Evolutionary conservation across 2,888 invertebrate genomes (phyloP).

Genomic region (Serripes groenlandicus): DNA sequence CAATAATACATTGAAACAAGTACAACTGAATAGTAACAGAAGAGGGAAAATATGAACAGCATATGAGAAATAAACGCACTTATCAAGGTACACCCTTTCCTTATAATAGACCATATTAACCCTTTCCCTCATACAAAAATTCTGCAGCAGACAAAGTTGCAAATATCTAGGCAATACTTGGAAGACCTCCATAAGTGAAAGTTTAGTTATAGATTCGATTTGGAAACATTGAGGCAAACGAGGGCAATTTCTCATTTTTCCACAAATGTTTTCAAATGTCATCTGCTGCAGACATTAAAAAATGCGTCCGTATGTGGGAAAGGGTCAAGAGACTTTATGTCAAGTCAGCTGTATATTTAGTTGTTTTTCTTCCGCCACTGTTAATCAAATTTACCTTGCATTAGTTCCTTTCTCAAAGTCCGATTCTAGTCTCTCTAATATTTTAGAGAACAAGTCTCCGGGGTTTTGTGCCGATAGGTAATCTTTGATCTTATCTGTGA

Average conservation of each 20-base stretch:
- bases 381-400: constrained; percentile 51
- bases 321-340: not conserved
- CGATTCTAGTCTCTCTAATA: constrained; percentile 75
- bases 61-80: too few species aligned
- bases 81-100: too few species aligned
- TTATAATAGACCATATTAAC: too few species aligned
- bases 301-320: not conserved
- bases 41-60: too few species aligned
- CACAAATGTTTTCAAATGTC: not conserved
- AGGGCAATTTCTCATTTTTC: not conserved
- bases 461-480: constrained; percentile 68
- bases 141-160: not conserved
- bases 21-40: too few species aligned
- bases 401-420: constrained; percentile 72
- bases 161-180: not conserved
- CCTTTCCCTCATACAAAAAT: not conserved
- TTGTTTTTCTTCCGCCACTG: too few species aligned
- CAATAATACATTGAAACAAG: too few species aligned
- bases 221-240: not conserved
- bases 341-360: not conserved
- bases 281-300: not conserved
- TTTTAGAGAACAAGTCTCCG: constrained; percentile 77
- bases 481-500: constrained; percentile 70
- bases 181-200: not conserved
- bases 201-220: not conserved